These are phyloP conservation scores for Nycticebus coucang DNA, from an alignment of 2,113 vertebrate species.

Conservation along the genomic window DNA sequence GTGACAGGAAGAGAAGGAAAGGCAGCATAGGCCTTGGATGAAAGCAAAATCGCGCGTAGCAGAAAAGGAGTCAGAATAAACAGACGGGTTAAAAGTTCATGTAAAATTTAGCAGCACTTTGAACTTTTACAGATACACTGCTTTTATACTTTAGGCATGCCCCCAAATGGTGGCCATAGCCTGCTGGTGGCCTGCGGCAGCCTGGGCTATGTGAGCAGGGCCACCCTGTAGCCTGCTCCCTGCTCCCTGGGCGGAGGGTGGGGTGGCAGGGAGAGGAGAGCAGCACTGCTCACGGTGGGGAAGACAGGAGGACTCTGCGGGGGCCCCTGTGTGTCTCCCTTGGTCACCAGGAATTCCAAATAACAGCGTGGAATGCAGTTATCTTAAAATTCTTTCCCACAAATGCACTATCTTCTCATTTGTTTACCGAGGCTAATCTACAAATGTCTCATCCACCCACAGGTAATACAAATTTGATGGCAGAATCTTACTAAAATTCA, in stretches of 20 bases:
- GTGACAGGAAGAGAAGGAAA: neutral
- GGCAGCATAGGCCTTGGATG: neutral
- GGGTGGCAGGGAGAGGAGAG: no score
- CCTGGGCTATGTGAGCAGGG: neutral
- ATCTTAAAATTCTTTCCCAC: neutral
- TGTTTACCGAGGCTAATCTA: slow-evolving; percentile 5
- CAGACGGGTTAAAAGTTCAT: neutral
- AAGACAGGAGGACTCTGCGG: neutral
- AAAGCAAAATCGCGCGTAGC: neutral
- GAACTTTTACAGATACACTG: neutral
- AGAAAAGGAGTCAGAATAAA: neutral
- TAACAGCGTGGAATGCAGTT: neutral
- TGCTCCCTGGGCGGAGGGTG: no score
- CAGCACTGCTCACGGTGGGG: rapidly evolving
- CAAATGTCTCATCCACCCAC: neutral
- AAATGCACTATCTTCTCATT: neutral
- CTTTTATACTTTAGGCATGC: neutral
- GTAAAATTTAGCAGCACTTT: neutral
- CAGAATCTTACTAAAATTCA: slow-evolving; percentile 38
- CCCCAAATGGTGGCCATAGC: neutral
- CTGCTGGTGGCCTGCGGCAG: neutral
- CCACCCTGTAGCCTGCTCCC: no score
- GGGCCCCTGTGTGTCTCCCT: no score
- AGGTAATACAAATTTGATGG: neutral
- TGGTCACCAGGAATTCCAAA: neutral